phyloP scores from a whole-genome alignment of 2,113 vertebrate genomes.

The Atractosteus spatula region DNA sequence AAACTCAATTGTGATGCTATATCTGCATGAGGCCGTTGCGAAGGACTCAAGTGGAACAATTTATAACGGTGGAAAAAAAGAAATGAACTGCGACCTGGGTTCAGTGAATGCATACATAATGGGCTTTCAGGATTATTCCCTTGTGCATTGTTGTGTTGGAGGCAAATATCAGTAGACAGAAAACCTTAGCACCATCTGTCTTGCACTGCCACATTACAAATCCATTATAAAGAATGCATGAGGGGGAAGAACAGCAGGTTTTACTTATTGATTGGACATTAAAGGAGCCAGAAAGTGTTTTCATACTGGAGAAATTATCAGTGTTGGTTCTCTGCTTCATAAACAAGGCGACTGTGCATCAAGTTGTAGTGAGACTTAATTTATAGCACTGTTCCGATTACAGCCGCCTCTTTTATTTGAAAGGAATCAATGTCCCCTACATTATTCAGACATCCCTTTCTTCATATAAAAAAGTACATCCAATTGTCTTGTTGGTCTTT shows the following conservation, averaged over 20 bases:
- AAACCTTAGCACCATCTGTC: constrained; percentile 55
- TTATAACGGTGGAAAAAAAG: constrained; percentile 59
- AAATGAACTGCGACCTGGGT: constrained; percentile 51
- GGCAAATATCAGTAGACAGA: constrained; percentile 34
- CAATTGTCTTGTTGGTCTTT: too few relatives aligned
- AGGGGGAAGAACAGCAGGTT: constrained; percentile 3
- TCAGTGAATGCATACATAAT: constrained; percentile 51
- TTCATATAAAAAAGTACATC: too few relatives aligned
- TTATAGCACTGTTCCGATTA: too few relatives aligned
- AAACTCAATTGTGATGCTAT: too few relatives aligned
- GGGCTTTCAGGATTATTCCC: constrained; percentile 52
- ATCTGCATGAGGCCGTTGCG: not conserved
- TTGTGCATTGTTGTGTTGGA: constrained; percentile 28
- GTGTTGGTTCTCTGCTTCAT: too few relatives aligned
- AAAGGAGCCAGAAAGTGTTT: constrained; percentile 9
- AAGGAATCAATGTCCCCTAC: too few relatives aligned
- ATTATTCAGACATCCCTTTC: too few relatives aligned
- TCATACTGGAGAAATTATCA: not conserved
- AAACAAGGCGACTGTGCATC: too few relatives aligned
- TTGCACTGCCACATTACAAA: constrained; percentile 51
- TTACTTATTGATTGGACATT: constrained; percentile 31
- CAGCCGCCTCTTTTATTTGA: too few relatives aligned
- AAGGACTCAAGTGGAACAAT: constrained; percentile 59
- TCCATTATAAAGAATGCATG: constrained; percentile 25
- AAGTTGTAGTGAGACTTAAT: too few relatives aligned